Evolutionary conservation across 1,140 invertebrate genomes (phyloP).

Genomic region (Rhysida immarginata): DNA sequence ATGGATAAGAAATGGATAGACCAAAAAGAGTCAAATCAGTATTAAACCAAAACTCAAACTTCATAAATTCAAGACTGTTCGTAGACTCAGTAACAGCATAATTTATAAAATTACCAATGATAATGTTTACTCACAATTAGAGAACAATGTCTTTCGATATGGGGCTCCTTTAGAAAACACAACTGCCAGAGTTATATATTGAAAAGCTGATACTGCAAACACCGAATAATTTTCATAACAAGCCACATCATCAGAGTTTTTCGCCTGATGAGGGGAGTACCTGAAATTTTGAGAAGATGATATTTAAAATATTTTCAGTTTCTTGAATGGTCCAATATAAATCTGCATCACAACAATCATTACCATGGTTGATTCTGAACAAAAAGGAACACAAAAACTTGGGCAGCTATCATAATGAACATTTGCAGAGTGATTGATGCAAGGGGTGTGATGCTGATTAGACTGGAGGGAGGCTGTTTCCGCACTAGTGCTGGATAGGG

Average conservation of each 20-base stretch:
- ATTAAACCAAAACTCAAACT: no score
- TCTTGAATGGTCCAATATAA: background rate
- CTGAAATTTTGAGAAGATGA: constrained; percentile 8
- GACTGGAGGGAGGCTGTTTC: constrained; percentile 47
- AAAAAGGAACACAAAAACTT: constrained; percentile 40
- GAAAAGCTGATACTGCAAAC: constrained; percentile 43
- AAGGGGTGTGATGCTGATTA: constrained; percentile 35
- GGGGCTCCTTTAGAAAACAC: constrained; percentile 42
- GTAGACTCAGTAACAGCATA: no score
- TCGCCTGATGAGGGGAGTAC: constrained; percentile 20
- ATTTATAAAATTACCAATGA: no score
- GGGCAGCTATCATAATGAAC: constrained; percentile 46
- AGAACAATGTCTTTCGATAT: constrained; percentile 37
- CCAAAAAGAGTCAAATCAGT: no score
- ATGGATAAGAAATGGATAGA: no score
- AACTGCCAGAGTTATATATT: constrained; percentile 44
- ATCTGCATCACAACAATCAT: background rate
- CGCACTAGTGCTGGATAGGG: constrained; percentile 47
- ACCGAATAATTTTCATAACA: constrained; percentile 36
- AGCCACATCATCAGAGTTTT: constrained; percentile 21
- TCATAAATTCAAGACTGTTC: no score
- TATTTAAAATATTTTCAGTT: background rate
- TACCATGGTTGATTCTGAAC: constrained; percentile 20
- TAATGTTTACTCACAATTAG: constrained; percentile 38
- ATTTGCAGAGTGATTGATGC: constrained; percentile 48